A percentile compares a stretch with the other conserved stretches of the same genome.
Conservation (phyloP, 2,888 invertebrate species). For the Incurvaria masculella region DNA sequence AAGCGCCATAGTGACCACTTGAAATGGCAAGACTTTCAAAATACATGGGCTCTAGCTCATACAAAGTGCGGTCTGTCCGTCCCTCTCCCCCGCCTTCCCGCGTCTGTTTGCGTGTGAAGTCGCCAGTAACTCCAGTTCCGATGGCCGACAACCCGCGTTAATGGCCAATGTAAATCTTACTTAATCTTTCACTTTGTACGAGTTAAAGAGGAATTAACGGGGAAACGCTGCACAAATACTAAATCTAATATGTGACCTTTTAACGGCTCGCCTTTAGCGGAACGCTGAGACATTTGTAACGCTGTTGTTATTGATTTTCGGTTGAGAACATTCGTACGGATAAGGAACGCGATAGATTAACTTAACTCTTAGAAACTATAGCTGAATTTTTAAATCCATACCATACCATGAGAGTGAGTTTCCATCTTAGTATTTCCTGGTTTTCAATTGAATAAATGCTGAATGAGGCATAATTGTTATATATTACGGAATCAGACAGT, state of each 20-base stretch:
- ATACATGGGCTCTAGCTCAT: too few relatives aligned
- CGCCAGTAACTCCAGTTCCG: neutral
- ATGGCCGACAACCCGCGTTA: conserved; percentile 22
- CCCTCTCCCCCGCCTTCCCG: too few relatives aligned
- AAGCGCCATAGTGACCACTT: too few relatives aligned
- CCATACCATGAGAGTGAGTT: too few relatives aligned
- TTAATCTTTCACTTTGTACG: conserved; percentile 50
- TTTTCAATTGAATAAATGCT: too few relatives aligned
- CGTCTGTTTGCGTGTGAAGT: neutral
- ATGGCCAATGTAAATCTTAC: conserved; percentile 34
- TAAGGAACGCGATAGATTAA: neutral
- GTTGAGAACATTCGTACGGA: neutral
- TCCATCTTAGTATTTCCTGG: too few relatives aligned
- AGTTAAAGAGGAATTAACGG: conserved; percentile 44
- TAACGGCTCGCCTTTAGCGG: neutral
- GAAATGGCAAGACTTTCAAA: too few relatives aligned
- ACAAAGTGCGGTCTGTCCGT: too few relatives aligned
- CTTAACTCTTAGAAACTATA: too few relatives aligned
- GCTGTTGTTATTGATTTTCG: neutral
- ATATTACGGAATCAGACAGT: too few relatives aligned
- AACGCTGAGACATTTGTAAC: neutral
- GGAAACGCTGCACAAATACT: conserved; percentile 35
- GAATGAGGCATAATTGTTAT: too few relatives aligned
- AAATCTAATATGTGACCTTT: neutral
- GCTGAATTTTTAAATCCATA: too few relatives aligned